phyloP scores from a whole-genome alignment of 1,140 invertebrate genomes.

The Limonius californicus region DNA sequence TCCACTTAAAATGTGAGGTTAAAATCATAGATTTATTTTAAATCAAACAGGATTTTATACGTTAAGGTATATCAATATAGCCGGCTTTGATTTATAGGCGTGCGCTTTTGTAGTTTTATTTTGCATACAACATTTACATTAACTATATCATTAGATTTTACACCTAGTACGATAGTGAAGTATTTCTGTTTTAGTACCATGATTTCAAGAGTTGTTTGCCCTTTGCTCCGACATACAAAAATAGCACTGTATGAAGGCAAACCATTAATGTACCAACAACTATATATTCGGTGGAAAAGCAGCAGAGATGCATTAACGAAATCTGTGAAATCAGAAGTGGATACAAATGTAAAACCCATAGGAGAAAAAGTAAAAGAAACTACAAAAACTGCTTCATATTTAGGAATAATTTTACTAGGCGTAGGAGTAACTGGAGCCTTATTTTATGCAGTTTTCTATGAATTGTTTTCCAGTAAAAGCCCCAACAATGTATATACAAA shows the following conservation, averaged over 20 bases:
- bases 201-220: conserved; percentile 12
- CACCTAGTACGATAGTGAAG: too few relatives aligned
- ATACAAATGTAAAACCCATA: conserved; percentile 59
- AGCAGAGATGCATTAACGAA: conserved; percentile 10
- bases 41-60: too few relatives aligned
- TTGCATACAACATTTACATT: too few relatives aligned
- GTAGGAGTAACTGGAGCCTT: conserved; percentile 73
- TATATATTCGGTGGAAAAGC: conserved; percentile 8
- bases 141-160: too few relatives aligned
- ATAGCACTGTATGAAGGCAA: not conserved
- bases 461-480: conserved; percentile 83
- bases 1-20: too few relatives aligned
- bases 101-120: too few relatives aligned
- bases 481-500: conserved; percentile 78
- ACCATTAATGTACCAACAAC: not conserved
- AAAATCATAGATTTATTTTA: too few relatives aligned
- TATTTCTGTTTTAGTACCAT: not conserved
- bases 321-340: conserved; percentile 31
- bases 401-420: conserved; percentile 74
- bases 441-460: conserved; percentile 77
- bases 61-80: too few relatives aligned
- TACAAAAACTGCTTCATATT: conserved; percentile 78
- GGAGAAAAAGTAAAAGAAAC: conserved; percentile 80
- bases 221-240: conserved; percentile 4
- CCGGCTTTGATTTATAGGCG: too few relatives aligned